Percentiles rank a stretch among this genome's conserved stretches.
Conservation (phyloP, 2,797 vertebrate genomes). For the Arctocebus calabarensis region DNA sequence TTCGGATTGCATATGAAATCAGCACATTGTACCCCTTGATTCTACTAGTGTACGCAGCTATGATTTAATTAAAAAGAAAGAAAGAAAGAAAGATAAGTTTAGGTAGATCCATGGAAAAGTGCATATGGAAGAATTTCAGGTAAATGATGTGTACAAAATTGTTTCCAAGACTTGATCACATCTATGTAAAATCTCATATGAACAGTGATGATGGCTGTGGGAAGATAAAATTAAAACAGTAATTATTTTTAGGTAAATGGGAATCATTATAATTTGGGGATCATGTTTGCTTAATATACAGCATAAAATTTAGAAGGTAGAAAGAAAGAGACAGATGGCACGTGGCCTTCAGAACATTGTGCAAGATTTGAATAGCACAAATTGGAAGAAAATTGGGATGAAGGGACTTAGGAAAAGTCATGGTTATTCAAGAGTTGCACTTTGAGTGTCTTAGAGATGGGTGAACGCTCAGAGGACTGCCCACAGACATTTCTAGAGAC, state of each 20-base stretch:
- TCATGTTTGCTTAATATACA: neutral
- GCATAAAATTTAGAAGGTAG: neutral
- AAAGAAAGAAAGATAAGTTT: conserved; percentile 16
- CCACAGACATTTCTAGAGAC: neutral
- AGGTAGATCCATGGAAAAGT: neutral
- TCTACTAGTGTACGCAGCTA: no score
- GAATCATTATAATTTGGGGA: neutral
- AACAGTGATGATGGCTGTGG: neutral
- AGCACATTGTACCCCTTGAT: no score
- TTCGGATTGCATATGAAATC: no score
- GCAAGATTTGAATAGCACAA: neutral
- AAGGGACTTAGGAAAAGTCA: neutral
- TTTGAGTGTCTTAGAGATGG: neutral
- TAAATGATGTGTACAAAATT: neutral
- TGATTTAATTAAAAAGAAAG: no score
- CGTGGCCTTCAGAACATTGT: neutral
- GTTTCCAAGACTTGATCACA: neutral
- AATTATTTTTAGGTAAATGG: neutral
- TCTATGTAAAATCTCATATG: neutral
- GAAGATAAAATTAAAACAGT: neutral
- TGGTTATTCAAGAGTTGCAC: neutral
- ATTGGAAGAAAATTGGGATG: neutral
- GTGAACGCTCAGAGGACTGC: neutral
- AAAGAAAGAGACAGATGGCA: neutral
- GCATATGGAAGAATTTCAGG: neutral